phyloP scores from a whole-genome alignment of 2,888 invertebrate genomes.

The Caenorhabditis sulstoni region DNA sequence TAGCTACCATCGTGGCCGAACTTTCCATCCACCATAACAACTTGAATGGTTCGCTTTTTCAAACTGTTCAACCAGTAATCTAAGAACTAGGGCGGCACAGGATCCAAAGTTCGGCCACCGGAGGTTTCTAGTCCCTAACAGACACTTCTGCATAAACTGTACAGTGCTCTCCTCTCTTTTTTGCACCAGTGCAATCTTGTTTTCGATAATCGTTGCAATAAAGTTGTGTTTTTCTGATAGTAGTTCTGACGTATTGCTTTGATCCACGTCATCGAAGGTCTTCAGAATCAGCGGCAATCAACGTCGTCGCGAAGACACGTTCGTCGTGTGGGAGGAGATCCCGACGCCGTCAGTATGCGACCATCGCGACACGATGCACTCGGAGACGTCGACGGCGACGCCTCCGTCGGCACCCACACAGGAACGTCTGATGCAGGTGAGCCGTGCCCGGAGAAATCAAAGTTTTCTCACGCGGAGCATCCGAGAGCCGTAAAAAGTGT shows the following conservation, averaged over 20 bases:
- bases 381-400: conserved; percentile 44
- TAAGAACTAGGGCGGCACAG: too few relatives aligned
- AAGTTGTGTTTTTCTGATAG: conserved; percentile 9
- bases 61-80: too few relatives aligned
- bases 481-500: conserved; percentile 24
- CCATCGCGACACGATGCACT: conserved; percentile 60
- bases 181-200: not conserved
- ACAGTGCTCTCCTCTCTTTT: not conserved
- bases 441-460: conserved; percentile 11
- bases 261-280: not conserved
- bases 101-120: too few relatives aligned
- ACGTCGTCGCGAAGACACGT: conserved; percentile 54
- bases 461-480: conserved; percentile 8
- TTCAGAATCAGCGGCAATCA: conserved; percentile 54
- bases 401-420: conserved; percentile 63
- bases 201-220: not conserved
- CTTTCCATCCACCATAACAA: too few relatives aligned
- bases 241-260: conserved; percentile 15
- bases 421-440: conserved; percentile 67
- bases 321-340: conserved; percentile 64
- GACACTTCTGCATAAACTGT: too few relatives aligned
- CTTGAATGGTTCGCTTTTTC: too few relatives aligned
- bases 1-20: too few relatives aligned
- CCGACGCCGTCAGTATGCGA: conserved; percentile 66
- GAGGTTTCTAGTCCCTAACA: too few relatives aligned